Evolutionary conservation across 2,113 vertebrate genomes (phyloP).

Genomic region (Thalassarche chlororhynchos): DNA sequence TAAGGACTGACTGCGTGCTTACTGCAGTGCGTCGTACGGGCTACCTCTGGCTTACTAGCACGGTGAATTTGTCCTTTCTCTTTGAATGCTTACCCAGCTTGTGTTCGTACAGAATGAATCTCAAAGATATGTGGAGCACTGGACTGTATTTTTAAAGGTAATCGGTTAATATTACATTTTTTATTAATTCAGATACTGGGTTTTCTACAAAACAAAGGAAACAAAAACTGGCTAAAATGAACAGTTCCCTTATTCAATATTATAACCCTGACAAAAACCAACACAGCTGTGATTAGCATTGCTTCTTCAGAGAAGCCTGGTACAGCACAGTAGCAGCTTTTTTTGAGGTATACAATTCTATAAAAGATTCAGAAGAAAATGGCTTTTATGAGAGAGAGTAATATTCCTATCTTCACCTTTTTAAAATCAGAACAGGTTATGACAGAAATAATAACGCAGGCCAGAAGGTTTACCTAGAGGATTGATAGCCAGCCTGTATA

Average conservation of each 20-base stretch:
- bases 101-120: neutral
- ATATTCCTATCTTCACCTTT: neutral
- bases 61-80: neutral
- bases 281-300: neutral
- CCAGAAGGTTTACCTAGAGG: neutral
- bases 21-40: rapidly evolving
- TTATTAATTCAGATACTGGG: neutral
- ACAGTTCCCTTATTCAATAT: neutral
- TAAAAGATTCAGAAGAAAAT: neutral
- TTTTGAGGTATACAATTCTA: neutral
- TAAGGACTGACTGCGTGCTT: neutral
- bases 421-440: neutral
- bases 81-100: neutral
- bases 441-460: neutral
- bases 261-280: neutral
- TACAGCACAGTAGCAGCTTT: neutral
- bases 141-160: neutral
- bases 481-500: neutral
- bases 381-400: neutral
- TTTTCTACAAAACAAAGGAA: neutral
- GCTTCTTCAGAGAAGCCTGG: neutral
- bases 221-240: neutral
- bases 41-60: neutral
- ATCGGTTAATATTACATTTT: neutral
- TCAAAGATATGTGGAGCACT: neutral